These are phyloP conservation scores for Prenolepis imparis DNA, from an alignment of 2,888 invertebrate genomes.

Conservation along the genomic window DNA sequence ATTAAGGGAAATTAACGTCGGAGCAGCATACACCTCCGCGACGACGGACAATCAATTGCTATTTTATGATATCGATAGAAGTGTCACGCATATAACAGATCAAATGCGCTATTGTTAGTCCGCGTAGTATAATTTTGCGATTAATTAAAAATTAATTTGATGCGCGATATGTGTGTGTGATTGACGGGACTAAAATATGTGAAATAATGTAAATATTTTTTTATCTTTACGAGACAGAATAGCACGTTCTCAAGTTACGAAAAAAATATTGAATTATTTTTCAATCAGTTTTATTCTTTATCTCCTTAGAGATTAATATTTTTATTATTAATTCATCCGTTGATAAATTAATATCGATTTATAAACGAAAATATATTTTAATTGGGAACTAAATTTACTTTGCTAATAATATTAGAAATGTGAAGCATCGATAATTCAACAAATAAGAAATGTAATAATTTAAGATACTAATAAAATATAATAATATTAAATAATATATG, in stretches of 20 bases:
- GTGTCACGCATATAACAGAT: background rate
- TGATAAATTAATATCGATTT: background rate
- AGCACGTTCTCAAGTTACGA: background rate
- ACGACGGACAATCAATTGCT: conserved; percentile 43
- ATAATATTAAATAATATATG: too few relatives aligned
- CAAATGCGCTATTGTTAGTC: conserved; percentile 30
- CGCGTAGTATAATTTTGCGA: conserved; percentile 10
- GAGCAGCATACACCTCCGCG: conserved; percentile 2
- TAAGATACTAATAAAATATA: too few relatives aligned
- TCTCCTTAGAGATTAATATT: background rate
- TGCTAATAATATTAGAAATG: background rate
- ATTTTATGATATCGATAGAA: conserved; percentile 31
- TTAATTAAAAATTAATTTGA: conserved; percentile 24
- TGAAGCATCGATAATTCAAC: background rate
- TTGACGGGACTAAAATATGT: background rate
- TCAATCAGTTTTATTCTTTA: background rate
- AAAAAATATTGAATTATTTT: conserved; percentile 20
- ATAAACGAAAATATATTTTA: background rate
- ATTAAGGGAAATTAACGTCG: conserved; percentile 37
- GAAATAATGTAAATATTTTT: background rate
- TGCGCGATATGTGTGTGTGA: background rate
- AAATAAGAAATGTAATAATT: background rate
- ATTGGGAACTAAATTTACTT: background rate
- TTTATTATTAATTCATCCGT: background rate
- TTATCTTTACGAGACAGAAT: background rate